Evolutionary conservation across 2,797 vertebrate species (phyloP).

Genomic region (Protosalanx chinensis): DNA sequence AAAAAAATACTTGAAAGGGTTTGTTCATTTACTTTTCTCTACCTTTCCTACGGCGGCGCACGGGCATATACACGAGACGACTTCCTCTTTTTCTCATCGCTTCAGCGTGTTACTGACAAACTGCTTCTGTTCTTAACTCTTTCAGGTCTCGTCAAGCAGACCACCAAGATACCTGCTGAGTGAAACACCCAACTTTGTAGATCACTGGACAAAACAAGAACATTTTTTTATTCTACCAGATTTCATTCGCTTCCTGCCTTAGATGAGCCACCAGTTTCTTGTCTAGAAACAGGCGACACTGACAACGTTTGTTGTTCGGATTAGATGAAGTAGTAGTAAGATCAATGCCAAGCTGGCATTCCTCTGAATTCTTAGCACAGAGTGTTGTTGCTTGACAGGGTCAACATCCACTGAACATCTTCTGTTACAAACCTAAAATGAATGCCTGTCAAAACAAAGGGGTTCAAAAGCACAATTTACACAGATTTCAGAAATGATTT

Average conservation of each 20-base stretch:
- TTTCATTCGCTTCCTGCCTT: background rate
- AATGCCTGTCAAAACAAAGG: slow-evolving; percentile 20
- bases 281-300: slow-evolving; percentile 6
- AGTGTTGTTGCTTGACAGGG: slow-evolving; percentile 1
- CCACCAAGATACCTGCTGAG: slow-evolving; percentile 5
- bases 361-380: slow-evolving; percentile 4
- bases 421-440: slow-evolving; percentile 1
- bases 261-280: background rate
- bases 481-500: background rate
- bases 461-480: slow-evolving; percentile 12
- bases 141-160: slow-evolving; percentile 5
- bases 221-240: background rate
- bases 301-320: slow-evolving; percentile 1
- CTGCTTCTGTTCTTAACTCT: slow-evolving; percentile 10
- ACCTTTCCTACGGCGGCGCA: slow-evolving; percentile 14
- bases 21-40: slow-evolving; percentile 14
- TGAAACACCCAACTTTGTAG: slow-evolving; percentile 13
- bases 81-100: slow-evolving; percentile 16
- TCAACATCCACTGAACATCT: slow-evolving; percentile 8
- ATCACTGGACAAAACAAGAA: background rate
- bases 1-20: background rate
- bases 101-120: slow-evolving; percentile 8
- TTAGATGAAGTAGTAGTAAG: background rate
- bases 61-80: background rate
- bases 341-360: slow-evolving; percentile 9